A percentile compares a stretch with the other conserved stretches of the same genome.
These are phyloP conservation scores for Notospermus geniculatus DNA, from an alignment of 1,140 invertebrate genomes.

Conservation along the genomic window DNA sequence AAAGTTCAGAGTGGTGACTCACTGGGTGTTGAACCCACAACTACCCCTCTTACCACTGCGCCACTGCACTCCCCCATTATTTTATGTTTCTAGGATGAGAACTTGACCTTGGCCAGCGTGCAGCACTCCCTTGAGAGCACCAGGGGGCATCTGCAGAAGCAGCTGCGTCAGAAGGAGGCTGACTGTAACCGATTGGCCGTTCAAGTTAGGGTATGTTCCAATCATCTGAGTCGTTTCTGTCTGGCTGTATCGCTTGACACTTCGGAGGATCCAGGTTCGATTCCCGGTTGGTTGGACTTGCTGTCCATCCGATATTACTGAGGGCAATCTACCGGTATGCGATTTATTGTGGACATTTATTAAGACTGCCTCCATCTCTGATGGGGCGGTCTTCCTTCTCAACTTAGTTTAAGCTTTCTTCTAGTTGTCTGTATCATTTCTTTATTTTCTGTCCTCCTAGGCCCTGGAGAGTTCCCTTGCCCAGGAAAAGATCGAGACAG, in stretches of 20 bases:
- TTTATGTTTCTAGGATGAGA: conserved; percentile 47
- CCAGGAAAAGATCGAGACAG: conserved; percentile 49
- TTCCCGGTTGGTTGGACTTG: too few relatives aligned
- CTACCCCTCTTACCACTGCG: too few relatives aligned
- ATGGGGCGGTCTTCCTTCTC: too few relatives aligned
- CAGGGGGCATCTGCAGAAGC: conserved; percentile 53
- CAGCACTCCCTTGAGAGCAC: conserved; percentile 52
- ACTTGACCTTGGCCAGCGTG: conserved; percentile 38
- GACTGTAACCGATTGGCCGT: conserved; percentile 56
- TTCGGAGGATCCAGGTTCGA: too few relatives aligned
- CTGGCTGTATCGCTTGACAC: too few relatives aligned
- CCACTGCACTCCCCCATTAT: background rate
- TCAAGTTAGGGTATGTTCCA: conserved; percentile 45
- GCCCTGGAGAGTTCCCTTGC: conserved; percentile 46
- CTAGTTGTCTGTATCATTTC: conserved; percentile 7
- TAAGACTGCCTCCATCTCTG: too few relatives aligned
- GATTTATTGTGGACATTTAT: too few relatives aligned
- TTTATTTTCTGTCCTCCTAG: conserved; percentile 26
- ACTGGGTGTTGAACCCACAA: too few relatives aligned
- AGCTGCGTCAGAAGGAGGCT: conserved; percentile 51
- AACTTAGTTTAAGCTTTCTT: too few relatives aligned
- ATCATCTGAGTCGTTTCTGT: background rate
- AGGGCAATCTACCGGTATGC: too few relatives aligned
- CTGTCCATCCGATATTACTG: too few relatives aligned
- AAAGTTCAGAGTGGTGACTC: too few relatives aligned